Base-by-base conservation (phyloP, 2,888 invertebrate species). In the Allygus modestus region DNA sequence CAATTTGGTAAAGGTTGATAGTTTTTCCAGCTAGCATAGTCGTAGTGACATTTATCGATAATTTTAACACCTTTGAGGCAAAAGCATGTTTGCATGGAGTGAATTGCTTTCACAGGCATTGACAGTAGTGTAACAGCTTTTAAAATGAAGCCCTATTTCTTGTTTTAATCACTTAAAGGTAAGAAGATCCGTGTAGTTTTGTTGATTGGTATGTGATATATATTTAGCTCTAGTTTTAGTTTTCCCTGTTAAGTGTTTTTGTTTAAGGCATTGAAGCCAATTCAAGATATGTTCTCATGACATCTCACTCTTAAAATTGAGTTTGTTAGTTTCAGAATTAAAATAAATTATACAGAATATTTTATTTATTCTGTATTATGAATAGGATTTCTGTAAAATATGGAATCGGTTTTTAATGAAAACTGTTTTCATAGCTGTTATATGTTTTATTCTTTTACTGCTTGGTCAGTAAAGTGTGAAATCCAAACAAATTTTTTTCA, bases 241-340 rank as follows among this genome's bases (percentile, higher is more conserved):
- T 54, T 23, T 1, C 23, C 23, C 31, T 31, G 33, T 37, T 41
- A 73, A 37, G 23, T 73, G 17, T 41, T 41, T 73, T 43, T n/a
- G n/a, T 33, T 28, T 2, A 20, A 41, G 7, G 41, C 12, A n/a
- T 69, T 69, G 17, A 31, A 69, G 31, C 33, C 33, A 17, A 33
- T 15, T 2, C 69, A 69, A 73, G 41, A 73, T 41, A 73, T 41
- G 23, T 41, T 73, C 23, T 41, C 73, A 73, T 73, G 73, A 73
- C 73, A 73, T 73, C 5, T 73, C n/a, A 17, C 7, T 31, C 33
- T 69, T 31, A 31, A 69, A 20, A 61, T 23, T 23, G 28, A 23
- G 11, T 12, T 61, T 23, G 2, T 28, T 11, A 61, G 20, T 61
- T 23, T 23, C 7, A 23, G 11, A 28, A 61, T n/a, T 61, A 28